Evolutionary conservation across 2,113 vertebrate genomes (phyloP), one percentile per base, ranked within the genome.

Genomic region (Pionites leucogaster): DNA sequence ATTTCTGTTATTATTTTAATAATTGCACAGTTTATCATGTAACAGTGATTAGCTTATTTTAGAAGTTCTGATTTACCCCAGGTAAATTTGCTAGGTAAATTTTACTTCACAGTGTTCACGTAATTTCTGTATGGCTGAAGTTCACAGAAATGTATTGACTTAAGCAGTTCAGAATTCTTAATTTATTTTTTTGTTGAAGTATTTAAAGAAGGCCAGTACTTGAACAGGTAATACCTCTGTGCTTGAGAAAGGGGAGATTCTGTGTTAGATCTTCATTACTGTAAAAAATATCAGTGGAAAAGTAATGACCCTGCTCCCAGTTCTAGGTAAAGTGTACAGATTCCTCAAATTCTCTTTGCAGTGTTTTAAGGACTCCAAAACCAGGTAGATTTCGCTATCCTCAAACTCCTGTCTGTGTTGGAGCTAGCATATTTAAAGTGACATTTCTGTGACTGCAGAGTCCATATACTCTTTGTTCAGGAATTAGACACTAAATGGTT

Each of bases 1-100:
- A 97, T 97, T 82, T 76, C 41, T 55, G 44, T 89, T 80, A 63
- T 93, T 96, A 20, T 52, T 87, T 49, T 50, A 63, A 29, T 77
- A 19, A 33, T 88, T 92, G 57, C 94, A 33, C 37, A 55, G 28
- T 96, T 82, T 46, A 16, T 77, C 9, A 57, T 62, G 42, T 84
- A 92, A 13, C 28, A 86, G 8, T 95, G 52, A 82, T 78, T 92
- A 82, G 29, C 7, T 69, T 89, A 39, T 89, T 28, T 57, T 68
- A 59, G 20, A 55, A 86, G 11, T 83, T 79, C 16, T 65, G 29
- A 42, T 83, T 87, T 62, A 55, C 13, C 37, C 41, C 22, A 52
- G 16, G 17, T 59, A 77, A 49, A 39, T 63, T 65, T 39, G 29
- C 7, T 62, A 67, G 24, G 37, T 59, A 59, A 70, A 57, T 55